Conservation (phyloP, 2,888 invertebrate species). For the Plutella xylostella region DNA sequence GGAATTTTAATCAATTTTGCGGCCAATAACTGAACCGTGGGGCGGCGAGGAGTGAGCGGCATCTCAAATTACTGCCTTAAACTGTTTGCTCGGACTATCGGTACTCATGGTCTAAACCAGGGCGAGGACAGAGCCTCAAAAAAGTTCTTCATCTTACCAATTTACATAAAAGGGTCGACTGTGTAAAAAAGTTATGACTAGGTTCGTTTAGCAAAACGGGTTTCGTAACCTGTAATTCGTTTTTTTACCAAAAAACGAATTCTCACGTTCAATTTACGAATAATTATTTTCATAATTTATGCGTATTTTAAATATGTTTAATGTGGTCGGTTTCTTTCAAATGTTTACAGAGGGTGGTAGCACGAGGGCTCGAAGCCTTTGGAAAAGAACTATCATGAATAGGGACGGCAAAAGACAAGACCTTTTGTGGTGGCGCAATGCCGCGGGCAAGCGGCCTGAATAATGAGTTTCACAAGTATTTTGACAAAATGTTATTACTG, state of each 20-base stretch:
- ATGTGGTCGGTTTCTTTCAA: too few relatives aligned
- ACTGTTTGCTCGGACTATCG: slow-evolving; percentile 33
- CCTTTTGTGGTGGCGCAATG: slow-evolving; percentile 22
- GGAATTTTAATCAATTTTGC: slow-evolving; percentile 65
- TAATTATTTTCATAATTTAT: too few relatives aligned
- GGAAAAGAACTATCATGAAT: slow-evolving; percentile 26
- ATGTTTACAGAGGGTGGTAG: too few relatives aligned
- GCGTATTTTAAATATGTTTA: too few relatives aligned
- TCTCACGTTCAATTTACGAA: too few relatives aligned
- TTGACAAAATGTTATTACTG: slow-evolving; percentile 25
- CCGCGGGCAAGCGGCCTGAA: slow-evolving; percentile 17
- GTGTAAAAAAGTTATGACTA: slow-evolving; percentile 18
- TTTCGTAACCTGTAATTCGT: slow-evolving; percentile 20
- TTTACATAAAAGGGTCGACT: slow-evolving; percentile 34
- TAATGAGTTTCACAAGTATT: slow-evolving; percentile 41
- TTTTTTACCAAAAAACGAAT: background rate
- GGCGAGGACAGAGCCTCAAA: background rate
- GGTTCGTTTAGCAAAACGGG: slow-evolving; percentile 4
- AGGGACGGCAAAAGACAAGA: slow-evolving; percentile 26
- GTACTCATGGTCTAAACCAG: too few relatives aligned
- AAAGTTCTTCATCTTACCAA: slow-evolving; percentile 22
- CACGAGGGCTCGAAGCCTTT: slow-evolving; percentile 13
- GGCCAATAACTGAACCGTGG: slow-evolving; percentile 47
- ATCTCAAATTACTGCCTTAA: slow-evolving; percentile 52
- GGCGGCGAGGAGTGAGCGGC: slow-evolving; percentile 30